phyloP scores from a whole-genome alignment of 2,113 vertebrate genomes.

The Phycodurus eques region DNA sequence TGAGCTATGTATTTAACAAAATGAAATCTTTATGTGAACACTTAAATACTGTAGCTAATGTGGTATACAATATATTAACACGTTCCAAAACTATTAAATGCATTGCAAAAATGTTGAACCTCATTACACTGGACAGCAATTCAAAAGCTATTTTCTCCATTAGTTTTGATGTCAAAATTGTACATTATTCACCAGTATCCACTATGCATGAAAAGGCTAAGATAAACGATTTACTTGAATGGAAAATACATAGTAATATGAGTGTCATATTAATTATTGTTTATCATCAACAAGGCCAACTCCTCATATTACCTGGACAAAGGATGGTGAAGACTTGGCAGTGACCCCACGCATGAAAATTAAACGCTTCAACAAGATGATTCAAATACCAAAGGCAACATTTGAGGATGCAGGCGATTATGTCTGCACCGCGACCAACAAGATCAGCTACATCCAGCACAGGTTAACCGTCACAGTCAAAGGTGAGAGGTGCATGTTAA shows the following conservation, averaged over 20 bases:
- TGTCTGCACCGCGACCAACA: slow-evolving; percentile 88
- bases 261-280: neutral
- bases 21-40: too few relatives aligned
- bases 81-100: too few relatives aligned
- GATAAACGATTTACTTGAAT: neutral
- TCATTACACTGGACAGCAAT: too few relatives aligned
- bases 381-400: slow-evolving; percentile 82
- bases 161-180: too few relatives aligned
- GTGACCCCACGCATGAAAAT: slow-evolving; percentile 77
- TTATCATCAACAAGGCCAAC: slow-evolving; percentile 79
- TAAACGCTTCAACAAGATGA: slow-evolving; percentile 91
- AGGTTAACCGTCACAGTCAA: slow-evolving; percentile 90
- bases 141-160: too few relatives aligned
- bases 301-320: slow-evolving; percentile 89
- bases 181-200: too few relatives aligned
- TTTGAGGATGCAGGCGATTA: slow-evolving; percentile 92
- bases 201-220: too few relatives aligned
- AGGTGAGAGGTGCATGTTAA: slow-evolving; percentile 72
- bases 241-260: neutral
- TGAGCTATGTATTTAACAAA: too few relatives aligned
- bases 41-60: too few relatives aligned
- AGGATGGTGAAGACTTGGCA: slow-evolving; percentile 83
- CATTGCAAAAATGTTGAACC: too few relatives aligned
- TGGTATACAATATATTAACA: too few relatives aligned
- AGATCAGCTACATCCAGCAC: slow-evolving; percentile 86